Conservation (phyloP, 2,888 invertebrate genomes). For the Agriotes lineatus region DNA sequence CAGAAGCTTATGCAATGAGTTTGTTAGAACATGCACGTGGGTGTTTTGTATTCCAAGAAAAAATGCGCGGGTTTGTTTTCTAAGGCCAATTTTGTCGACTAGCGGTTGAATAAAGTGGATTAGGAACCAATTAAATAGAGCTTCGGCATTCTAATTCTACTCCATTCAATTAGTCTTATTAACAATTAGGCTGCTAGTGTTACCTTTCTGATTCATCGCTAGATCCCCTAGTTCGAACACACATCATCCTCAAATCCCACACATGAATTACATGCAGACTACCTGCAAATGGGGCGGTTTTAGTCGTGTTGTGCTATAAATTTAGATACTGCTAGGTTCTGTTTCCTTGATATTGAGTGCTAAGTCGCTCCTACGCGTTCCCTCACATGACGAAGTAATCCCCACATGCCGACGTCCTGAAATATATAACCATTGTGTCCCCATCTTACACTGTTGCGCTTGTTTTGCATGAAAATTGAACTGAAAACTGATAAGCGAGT, state of each 20-base stretch:
- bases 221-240: not conserved
- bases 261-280: not conserved
- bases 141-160: not conserved
- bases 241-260: not conserved
- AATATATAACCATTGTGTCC: conserved; percentile 5
- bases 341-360: conserved; percentile 5
- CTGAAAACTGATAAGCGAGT: conserved; percentile 8
- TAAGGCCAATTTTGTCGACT: not conserved
- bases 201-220: not conserved
- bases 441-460: not conserved
- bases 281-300: not conserved
- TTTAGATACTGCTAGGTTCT: not conserved
- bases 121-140: not conserved
- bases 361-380: conserved; percentile 3
- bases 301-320: conserved; percentile 16
- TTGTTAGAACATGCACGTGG: too few species aligned
- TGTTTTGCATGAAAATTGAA: conserved; percentile 6
- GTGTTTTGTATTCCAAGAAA: too few species aligned
- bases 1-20: too few species aligned
- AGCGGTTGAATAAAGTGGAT: not conserved
- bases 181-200: not conserved
- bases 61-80: too few species aligned
- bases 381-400: conserved; percentile 2
- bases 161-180: conserved; percentile 11
- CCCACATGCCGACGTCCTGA: not conserved